These are phyloP conservation scores for Ceratitis capitata DNA, from an alignment of 1,140 invertebrate genomes.

Conservation along the genomic window DNA sequence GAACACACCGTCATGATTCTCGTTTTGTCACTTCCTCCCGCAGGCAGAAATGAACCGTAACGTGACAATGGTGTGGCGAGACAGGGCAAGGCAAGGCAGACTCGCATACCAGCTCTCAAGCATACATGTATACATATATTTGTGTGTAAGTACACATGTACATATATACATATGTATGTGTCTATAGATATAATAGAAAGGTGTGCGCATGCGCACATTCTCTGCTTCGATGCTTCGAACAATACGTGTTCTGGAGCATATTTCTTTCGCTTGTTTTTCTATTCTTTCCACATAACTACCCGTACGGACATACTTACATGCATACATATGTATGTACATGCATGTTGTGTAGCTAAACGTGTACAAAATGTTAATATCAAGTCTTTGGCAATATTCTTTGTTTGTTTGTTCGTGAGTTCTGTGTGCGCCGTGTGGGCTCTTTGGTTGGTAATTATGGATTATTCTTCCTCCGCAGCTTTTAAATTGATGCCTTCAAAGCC, in stretches of 20 bases:
- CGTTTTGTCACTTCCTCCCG: not conserved
- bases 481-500: not conserved
- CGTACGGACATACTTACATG: not conserved
- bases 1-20: not conserved
- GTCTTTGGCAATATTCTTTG: not conserved
- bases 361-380: not conserved
- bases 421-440: not conserved
- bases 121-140: not conserved
- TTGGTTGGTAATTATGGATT: not conserved
- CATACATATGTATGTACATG: too few species aligned
- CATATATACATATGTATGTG: not conserved
- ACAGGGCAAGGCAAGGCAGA: not conserved
- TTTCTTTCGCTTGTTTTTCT: not conserved
- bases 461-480: not conserved
- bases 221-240: not conserved
- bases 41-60: not conserved
- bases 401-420: not conserved
- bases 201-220: not conserved
- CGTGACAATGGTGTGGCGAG: not conserved
- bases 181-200: not conserved
- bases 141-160: not conserved
- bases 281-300: not conserved
- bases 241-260: conserved; percentile 7
- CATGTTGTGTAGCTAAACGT: not conserved
- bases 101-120: not conserved